Conservation (phyloP, 2,888 invertebrate species). For the Baccha elongata region DNA sequence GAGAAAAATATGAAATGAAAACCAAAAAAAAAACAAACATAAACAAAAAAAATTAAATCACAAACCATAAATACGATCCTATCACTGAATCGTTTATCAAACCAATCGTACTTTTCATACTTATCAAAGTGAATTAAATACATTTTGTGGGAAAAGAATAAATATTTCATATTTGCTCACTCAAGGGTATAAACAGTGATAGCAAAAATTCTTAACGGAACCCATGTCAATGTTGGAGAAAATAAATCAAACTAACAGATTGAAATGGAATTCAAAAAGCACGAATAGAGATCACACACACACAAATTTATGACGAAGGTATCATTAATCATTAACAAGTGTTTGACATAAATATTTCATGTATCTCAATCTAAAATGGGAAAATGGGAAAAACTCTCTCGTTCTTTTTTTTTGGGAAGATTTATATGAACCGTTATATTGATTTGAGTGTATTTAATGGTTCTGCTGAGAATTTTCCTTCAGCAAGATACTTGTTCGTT, state of each 20-base stretch:
- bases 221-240: constrained; percentile 33
- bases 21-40: neutral
- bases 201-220: constrained; percentile 7
- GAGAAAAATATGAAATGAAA: neutral
- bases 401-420: constrained; percentile 52
- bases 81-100: constrained; percentile 12
- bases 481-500: constrained; percentile 15
- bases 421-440: constrained; percentile 27
- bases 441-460: constrained; percentile 15
- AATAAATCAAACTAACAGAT: constrained; percentile 54
- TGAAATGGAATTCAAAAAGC: constrained; percentile 37
- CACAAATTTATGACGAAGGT: constrained; percentile 36
- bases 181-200: constrained; percentile 28
- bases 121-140: constrained; percentile 27
- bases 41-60: constrained; percentile 3
- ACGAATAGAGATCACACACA: constrained; percentile 1
- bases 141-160: neutral
- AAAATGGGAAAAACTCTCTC: neutral
- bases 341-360: constrained; percentile 51
- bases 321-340: constrained; percentile 61
- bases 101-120: constrained; percentile 2
- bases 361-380: constrained; percentile 23
- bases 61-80: neutral
- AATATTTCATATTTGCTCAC: constrained; percentile 33
- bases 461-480: constrained; percentile 10